These are phyloP conservation scores for Corynorhinus townsendii DNA, from an alignment of 2,113 vertebrate species.

Conservation along the genomic window DNA sequence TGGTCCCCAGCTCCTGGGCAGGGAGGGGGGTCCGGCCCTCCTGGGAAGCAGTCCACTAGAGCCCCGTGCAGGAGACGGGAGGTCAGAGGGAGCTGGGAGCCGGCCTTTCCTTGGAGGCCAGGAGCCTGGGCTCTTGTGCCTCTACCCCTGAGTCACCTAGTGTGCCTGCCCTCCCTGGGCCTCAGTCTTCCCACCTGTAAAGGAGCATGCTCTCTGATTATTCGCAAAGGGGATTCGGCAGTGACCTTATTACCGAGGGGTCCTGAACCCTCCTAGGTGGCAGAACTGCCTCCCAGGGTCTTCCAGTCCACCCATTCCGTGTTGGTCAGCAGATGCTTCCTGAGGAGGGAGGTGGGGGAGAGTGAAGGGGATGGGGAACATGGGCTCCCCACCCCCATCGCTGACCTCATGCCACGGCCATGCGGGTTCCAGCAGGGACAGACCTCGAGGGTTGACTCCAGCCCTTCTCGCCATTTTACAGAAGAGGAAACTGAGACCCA, in stretches of 20 bases:
- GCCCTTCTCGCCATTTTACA: not conserved
- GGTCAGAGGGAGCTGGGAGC: not conserved
- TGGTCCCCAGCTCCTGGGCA: not conserved
- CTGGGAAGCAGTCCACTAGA: not conserved
- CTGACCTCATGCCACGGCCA: fast-evolving
- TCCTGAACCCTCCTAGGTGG: not conserved
- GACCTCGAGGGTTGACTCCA: too few species aligned
- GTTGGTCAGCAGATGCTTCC: not conserved
- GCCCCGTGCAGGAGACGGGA: not conserved
- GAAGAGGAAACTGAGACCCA: not conserved
- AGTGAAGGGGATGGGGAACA: fast-evolving
- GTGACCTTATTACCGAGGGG: not conserved
- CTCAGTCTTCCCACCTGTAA: not conserved
- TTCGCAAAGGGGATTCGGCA: not conserved
- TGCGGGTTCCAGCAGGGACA: not conserved
- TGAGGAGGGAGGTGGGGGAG: not conserved
- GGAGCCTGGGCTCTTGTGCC: not conserved
- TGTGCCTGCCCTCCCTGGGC: not conserved
- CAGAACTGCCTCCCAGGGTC: not conserved
- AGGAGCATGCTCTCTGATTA: not conserved
- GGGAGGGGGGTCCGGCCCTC: not conserved
- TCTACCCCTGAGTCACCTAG: not conserved
- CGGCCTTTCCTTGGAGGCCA: not conserved
- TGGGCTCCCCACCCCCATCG: fast-evolving
- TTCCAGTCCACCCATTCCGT: not conserved